Base-by-base conservation (phyloP, 2,113 vertebrate genomes). In the Indicator indicator region DNA sequence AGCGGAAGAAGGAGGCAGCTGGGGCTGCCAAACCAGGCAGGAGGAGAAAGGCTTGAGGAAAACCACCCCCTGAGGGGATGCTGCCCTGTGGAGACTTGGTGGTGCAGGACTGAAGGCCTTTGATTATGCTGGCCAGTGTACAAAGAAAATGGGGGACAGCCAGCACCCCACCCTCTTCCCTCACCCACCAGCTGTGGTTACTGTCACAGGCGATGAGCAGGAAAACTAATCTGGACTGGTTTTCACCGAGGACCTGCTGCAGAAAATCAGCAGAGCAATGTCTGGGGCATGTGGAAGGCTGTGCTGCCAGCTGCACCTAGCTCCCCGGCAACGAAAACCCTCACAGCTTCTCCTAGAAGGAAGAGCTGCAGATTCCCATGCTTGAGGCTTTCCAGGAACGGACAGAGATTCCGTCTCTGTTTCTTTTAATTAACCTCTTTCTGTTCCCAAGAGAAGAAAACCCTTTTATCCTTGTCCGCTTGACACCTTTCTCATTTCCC, bases 11-110 rank as follows among this genome's bases (percentile, higher is more conserved):
- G 67, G 89, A 33, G 42, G 88, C 0, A 16, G 88, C 30, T 0
- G 0, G 5, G 8, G 40, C 30, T 84, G 50, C 50, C 67, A 11
- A 58, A 21, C 11, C 7, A 1, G 2, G 11, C 5, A 1, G 0
- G 7, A 68, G 55, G 58, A 67, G 2, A 5, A 68, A 86, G 69
- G 50, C 1, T 40, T 16, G 64, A 42, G 38, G 63, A n/a, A 44
- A 60, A 55, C 17, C 16, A 11, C 24, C 8, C 5, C 14, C 60
- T 14, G 2, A 0, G 3, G 62, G 56, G 55, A 6, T 13, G 46
- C 24, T 67, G 75, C 12, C 6, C 1, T 2, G 21, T 6, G 6
- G 44, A 60, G 44, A 10, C 59, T 2, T 3, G 12, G 27, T 21
- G 2, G 2, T 4, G 23, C 18, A 20, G 36, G 32, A 12, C 9